phyloP scores from a whole-genome alignment of 2,113 vertebrate genomes.

The Shinisaurus crocodilurus region DNA sequence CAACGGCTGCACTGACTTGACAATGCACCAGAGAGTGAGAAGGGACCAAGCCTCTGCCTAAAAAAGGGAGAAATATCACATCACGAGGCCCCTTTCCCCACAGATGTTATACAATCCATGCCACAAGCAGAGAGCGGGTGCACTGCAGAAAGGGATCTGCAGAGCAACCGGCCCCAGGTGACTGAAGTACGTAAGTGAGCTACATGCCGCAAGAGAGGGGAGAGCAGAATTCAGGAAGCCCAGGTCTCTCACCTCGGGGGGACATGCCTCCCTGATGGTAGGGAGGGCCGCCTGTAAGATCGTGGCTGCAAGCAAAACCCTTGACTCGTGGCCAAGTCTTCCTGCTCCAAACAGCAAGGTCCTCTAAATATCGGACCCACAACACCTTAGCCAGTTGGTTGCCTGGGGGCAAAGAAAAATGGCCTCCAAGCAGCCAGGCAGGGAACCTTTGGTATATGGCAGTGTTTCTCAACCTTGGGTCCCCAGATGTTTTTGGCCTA shows the following conservation, averaged over 20 bases:
- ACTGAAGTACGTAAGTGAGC: neutral
- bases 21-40: neutral
- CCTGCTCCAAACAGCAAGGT: neutral
- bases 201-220: neutral
- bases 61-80: too few species aligned
- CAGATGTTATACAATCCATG: neutral
- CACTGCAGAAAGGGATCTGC: neutral
- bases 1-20: accelerated
- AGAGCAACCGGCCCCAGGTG: neutral
- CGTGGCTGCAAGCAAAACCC: neutral
- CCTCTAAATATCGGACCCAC: neutral
- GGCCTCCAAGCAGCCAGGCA: neutral
- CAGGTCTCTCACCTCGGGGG: accelerated
- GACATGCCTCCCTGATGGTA: too few species aligned
- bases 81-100: neutral
- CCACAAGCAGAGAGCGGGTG: neutral
- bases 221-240: accelerated
- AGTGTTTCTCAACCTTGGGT: too few species aligned
- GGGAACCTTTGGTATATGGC: too few species aligned
- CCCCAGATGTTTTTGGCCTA: too few species aligned
- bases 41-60: neutral
- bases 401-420: too few species aligned
- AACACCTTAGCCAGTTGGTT: neutral
- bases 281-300: too few species aligned
- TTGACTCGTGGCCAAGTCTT: neutral